A percentile compares a stretch with the other conserved stretches of the same genome.
Conservation (phyloP, 2,797 vertebrate species). For the Stomatorhinus walkeri region DNA sequence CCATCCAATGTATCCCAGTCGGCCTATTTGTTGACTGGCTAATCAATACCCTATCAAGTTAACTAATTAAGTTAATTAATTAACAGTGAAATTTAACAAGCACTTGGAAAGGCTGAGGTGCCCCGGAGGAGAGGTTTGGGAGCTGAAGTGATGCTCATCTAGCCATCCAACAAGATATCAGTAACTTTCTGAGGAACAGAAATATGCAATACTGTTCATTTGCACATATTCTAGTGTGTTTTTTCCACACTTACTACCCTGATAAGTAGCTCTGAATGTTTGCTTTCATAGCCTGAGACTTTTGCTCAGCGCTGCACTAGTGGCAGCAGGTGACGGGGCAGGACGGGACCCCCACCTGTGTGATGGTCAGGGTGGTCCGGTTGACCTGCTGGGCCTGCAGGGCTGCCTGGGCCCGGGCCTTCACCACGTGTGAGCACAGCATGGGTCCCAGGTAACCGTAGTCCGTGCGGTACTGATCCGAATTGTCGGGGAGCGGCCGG, state of each 20-base stretch:
- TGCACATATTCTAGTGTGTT: background rate
- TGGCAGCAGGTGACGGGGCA: background rate
- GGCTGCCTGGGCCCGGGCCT: constrained; percentile 81
- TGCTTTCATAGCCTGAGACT: background rate
- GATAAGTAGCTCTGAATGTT: background rate
- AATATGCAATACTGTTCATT: background rate
- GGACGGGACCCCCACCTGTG: constrained; percentile 60
- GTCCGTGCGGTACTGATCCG: constrained; percentile 76
- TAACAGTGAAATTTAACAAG: background rate
- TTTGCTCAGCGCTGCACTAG: background rate
- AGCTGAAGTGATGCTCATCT: background rate
- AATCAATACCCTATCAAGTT: background rate
- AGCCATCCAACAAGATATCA: background rate
- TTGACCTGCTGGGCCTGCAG: constrained; percentile 87
- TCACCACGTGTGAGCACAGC: constrained; percentile 81
- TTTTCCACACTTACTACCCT: background rate
- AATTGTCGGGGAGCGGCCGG: constrained; percentile 64
- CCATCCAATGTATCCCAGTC: background rate
- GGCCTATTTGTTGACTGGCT: background rate
- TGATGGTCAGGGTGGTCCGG: constrained; percentile 87
- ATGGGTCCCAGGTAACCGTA: constrained; percentile 80
- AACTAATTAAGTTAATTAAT: background rate
- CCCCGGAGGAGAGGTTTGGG: background rate
- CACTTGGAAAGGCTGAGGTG: background rate
- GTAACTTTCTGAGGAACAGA: background rate